Conservation (phyloP, 2,888 invertebrate species). For the Catocala fraxini region DNA sequence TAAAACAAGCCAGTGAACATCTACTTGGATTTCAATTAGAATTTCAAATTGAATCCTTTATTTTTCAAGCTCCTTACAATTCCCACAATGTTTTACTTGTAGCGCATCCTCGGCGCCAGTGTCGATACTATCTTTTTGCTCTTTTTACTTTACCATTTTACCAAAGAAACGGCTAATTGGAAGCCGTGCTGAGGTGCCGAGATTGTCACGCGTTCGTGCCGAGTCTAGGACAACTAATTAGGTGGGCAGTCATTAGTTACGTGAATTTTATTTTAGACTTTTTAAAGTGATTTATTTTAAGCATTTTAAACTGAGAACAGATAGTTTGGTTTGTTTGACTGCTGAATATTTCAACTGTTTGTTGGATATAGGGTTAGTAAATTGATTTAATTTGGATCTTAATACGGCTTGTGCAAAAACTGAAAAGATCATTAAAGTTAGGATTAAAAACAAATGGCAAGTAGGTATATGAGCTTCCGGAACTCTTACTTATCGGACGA, state of each 20-base stretch:
- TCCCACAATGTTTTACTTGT: conserved; percentile 14
- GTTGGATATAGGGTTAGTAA: neutral
- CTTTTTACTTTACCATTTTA: conserved; percentile 36
- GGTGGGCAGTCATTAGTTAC: conserved; percentile 46
- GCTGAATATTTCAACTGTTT: neutral
- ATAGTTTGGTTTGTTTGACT: neutral
- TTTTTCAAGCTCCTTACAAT: conserved; percentile 7
- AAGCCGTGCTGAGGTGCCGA: conserved; percentile 28
- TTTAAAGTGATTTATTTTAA: conserved; percentile 30
- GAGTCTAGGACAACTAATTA: conserved; percentile 45
- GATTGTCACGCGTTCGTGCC: conserved; percentile 55
- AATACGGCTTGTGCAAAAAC: too few relatives aligned
- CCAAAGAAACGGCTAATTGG: conserved; percentile 43
- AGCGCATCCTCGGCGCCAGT: conserved; percentile 32
- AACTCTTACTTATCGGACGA: too few relatives aligned
- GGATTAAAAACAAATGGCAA: too few relatives aligned
- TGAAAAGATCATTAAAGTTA: too few relatives aligned
- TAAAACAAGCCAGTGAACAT: conserved; percentile 5
- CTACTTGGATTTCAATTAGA: conserved; percentile 2
- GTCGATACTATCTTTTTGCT: conserved; percentile 44
- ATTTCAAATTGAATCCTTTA: conserved; percentile 13
- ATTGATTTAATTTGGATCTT: too few relatives aligned
- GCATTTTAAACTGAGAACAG: neutral
- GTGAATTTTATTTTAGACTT: conserved; percentile 27
- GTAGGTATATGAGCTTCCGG: too few relatives aligned